These are phyloP conservation scores for Cyanocitta stelleri DNA, from an alignment of 2,113 vertebrate species.

Conservation along the genomic window DNA sequence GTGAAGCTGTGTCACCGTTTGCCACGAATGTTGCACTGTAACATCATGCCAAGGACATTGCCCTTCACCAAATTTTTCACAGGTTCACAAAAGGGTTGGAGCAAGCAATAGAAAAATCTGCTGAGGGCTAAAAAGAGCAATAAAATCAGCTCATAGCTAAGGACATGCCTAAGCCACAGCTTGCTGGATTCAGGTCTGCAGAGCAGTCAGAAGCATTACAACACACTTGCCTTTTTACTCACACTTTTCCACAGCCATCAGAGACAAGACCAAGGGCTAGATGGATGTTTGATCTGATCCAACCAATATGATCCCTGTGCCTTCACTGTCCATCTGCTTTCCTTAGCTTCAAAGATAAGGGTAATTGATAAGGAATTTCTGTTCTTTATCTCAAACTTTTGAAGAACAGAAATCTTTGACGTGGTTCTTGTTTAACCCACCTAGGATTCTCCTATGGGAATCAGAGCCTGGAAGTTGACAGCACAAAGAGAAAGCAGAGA, in stretches of 20 bases:
- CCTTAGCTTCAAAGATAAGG: not conserved
- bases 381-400: not conserved
- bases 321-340: not conserved
- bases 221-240: not conserved
- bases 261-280: not conserved
- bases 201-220: not conserved
- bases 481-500: not conserved
- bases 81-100: not conserved
- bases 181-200: not conserved
- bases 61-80: not conserved
- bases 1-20: not conserved
- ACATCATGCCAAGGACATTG: not conserved
- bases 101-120: not conserved
- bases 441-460: not conserved
- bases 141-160: not conserved
- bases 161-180: not conserved
- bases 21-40: accelerated
- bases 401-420: not conserved
- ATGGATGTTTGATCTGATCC: not conserved
- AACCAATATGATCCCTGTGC: not conserved
- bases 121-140: not conserved
- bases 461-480: not conserved
- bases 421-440: not conserved
- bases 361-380: not conserved
- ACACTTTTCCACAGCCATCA: not conserved